A percentile compares a stretch with the other conserved stretches of the same genome.
These are phyloP conservation scores for Amniataba percoides DNA, from an alignment of 2,797 vertebrate species.

Conservation along the genomic window DNA sequence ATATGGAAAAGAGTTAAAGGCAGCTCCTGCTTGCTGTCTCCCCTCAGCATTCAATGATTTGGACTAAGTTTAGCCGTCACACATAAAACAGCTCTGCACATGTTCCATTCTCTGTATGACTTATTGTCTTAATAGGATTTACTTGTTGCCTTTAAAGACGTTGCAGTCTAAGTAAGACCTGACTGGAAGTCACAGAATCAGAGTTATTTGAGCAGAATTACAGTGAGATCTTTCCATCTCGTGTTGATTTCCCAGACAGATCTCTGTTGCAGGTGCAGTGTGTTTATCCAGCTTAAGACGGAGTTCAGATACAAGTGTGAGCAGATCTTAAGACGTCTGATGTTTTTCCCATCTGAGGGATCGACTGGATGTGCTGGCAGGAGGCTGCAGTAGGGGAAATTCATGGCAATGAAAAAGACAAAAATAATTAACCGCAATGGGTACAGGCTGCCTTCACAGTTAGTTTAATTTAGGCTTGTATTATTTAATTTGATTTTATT, in stretches of 20 bases:
- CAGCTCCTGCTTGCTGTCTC: background rate
- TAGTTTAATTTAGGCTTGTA: conserved; percentile 41
- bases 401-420: conserved; percentile 42
- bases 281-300: conserved; percentile 62
- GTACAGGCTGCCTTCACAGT: conserved; percentile 24
- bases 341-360: conserved; percentile 67
- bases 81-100: background rate
- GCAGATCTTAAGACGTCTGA: conserved; percentile 52
- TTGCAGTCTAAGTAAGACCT: conserved; percentile 8
- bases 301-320: conserved; percentile 39
- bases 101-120: background rate
- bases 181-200: conserved; percentile 19
- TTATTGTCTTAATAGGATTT: conserved; percentile 21
- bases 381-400: conserved; percentile 48
- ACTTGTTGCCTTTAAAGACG: conserved; percentile 7
- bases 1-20: background rate
- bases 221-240: conserved; percentile 32
- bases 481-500: conserved; percentile 49
- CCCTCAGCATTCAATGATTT: conserved; percentile 2
- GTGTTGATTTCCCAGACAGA: conserved; percentile 40
- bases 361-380: conserved; percentile 30
- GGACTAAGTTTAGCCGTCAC: background rate
- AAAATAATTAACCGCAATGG: conserved; percentile 61
- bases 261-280: conserved; percentile 56
- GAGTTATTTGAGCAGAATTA: conserved; percentile 18